A percentile compares a stretch with the other conserved stretches of the same genome.
These are phyloP conservation scores for Scelioninae gen. 2 DNA, from an alignment of 2,888 invertebrate species.

Conservation along the genomic window DNA sequence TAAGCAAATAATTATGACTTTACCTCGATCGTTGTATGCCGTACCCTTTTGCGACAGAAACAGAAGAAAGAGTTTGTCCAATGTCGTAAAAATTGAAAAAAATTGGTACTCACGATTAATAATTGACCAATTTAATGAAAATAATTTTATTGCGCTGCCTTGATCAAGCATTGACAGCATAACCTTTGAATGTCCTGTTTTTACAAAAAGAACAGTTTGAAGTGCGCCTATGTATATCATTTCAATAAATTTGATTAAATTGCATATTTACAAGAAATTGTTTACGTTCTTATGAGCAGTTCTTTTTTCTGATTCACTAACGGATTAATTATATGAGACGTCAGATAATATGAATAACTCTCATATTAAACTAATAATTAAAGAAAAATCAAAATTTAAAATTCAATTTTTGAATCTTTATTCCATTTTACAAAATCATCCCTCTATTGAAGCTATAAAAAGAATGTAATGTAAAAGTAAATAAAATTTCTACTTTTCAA, in stretches of 20 bases:
- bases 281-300: background rate
- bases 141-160: constrained; percentile 1
- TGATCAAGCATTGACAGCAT: constrained; percentile 10
- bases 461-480: too few species aligned
- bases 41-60: constrained; percentile 39
- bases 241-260: background rate
- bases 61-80: constrained; percentile 52
- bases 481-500: too few species aligned
- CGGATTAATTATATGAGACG: too few species aligned
- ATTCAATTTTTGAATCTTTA: too few species aligned
- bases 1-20: background rate
- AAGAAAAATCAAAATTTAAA: too few species aligned
- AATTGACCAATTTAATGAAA: constrained; percentile 3
- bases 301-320: too few species aligned
- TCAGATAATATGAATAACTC: too few species aligned
- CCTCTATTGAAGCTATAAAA: too few species aligned
- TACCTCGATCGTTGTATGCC: constrained; percentile 36
- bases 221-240: background rate
- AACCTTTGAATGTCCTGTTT: constrained; percentile 23
- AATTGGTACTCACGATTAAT: constrained; percentile 48
- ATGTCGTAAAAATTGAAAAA: constrained; percentile 30
- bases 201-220: constrained; percentile 3
- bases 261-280: too few species aligned
- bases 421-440: too few species aligned
- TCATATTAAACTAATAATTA: too few species aligned